A percentile compares a stretch with the other conserved stretches of the same genome.
These are phyloP conservation scores for Pelvicachromis taeniatus DNA, from an alignment of 2,113 vertebrate genomes.

Conservation along the genomic window DNA sequence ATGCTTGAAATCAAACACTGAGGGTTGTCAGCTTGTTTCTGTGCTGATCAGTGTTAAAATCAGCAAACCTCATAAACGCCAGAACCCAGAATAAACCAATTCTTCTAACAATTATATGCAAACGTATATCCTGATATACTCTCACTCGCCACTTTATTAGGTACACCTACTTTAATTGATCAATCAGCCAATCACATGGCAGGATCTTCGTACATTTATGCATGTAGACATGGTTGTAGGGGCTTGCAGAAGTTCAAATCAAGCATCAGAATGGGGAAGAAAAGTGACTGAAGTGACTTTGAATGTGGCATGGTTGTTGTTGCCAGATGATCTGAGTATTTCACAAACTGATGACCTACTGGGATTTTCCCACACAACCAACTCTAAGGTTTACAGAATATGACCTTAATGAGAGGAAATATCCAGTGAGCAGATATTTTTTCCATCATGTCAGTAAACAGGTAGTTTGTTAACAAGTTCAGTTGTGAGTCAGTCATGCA, in stretches of 20 bases:
- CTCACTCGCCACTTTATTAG: not conserved
- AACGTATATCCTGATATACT: not conserved
- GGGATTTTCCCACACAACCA: not conserved
- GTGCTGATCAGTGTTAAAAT: not conserved
- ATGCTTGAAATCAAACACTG: not conserved
- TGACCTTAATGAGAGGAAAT: not conserved
- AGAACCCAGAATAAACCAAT: not conserved
- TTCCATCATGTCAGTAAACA: not conserved
- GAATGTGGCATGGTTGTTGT: not conserved
- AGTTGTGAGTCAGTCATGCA: not conserved
- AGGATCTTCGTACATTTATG: not conserved
- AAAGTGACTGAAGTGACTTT: not conserved
- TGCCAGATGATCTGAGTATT: not conserved
- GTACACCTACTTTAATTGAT: not conserved
- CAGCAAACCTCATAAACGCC: not conserved
- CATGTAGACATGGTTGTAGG: not conserved
- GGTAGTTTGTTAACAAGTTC: not conserved
- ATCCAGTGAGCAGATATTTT: not conserved
- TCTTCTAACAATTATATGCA: not conserved
- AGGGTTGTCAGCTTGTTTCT: not conserved
- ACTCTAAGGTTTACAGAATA: not conserved
- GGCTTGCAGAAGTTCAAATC: not conserved
- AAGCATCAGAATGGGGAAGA: not conserved
- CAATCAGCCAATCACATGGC: not conserved
- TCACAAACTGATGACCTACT: not conserved